phyloP scores from a whole-genome alignment of 2,888 invertebrate species.

The Melangyna quadrimaculata region DNA sequence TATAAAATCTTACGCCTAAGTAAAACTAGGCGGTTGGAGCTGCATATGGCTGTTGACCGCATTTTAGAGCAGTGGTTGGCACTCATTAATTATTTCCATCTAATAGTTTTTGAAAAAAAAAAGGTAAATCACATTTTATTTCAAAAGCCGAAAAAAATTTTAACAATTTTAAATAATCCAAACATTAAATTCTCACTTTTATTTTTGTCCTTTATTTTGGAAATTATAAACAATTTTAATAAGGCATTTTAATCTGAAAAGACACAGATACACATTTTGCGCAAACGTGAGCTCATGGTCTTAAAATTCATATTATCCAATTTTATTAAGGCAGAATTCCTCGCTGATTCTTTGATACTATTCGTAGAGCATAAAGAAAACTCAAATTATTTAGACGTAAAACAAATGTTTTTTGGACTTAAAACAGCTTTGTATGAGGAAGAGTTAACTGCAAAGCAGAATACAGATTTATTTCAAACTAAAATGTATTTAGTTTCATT shows the following conservation, averaged over 20 bases:
- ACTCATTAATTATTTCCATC: slow-evolving; percentile 15
- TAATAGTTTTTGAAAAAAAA: slow-evolving; percentile 32
- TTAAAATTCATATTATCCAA: slow-evolving; percentile 12
- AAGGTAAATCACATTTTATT: background rate
- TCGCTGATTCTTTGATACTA: background rate
- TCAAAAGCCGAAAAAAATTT: slow-evolving; percentile 7
- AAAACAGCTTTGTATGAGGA: too few species aligned
- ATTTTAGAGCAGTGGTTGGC: too few species aligned
- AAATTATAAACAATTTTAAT: too few species aligned
- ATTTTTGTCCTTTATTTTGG: slow-evolving; percentile 22
- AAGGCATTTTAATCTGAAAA: too few species aligned
- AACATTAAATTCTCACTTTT: too few species aligned
- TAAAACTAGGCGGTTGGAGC: slow-evolving; percentile 32
- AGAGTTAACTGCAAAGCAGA: too few species aligned
- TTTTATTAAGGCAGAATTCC: slow-evolving; percentile 9
- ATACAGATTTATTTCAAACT: too few species aligned
- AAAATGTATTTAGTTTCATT: too few species aligned
- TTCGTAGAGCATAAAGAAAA: background rate
- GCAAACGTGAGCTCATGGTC: background rate
- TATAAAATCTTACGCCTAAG: slow-evolving; percentile 30
- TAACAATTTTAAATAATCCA: slow-evolving; percentile 5
- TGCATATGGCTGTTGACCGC: too few species aligned
- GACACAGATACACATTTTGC: too few species aligned
- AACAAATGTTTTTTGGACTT: too few species aligned
- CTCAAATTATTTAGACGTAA: too few species aligned